Percentiles rank a stretch among this genome's conserved stretches.
phyloP scores from a whole-genome alignment of 2,797 vertebrate species.

The Coregonus ussuriensis region DNA sequence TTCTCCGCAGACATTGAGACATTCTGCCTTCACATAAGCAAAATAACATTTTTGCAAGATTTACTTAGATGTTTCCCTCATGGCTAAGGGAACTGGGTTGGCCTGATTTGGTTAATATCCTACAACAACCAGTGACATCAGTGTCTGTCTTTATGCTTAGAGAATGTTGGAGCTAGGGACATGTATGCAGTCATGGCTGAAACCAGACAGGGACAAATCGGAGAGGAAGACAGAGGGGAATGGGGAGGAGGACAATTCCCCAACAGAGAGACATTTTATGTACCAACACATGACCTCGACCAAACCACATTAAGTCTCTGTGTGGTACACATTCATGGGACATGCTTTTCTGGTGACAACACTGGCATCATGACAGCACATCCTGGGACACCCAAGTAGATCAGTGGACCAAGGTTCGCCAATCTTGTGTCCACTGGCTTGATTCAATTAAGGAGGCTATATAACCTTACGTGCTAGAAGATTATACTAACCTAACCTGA shows the following conservation, averaged over 20 bases:
- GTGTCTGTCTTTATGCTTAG: slow-evolving; percentile 21
- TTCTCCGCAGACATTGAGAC: background rate
- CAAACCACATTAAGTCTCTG: background rate
- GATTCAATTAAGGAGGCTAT: background rate
- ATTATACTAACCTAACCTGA: background rate
- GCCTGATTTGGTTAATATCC: slow-evolving; percentile 10
- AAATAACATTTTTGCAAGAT: background rate
- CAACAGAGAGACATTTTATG: background rate
- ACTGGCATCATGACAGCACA: background rate
- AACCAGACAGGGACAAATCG: background rate
- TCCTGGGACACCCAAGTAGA: slow-evolving; percentile 2
- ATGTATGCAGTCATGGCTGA: background rate
- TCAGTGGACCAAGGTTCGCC: background rate
- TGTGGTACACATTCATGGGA: background rate
- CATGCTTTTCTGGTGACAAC: background rate
- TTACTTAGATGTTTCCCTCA: slow-evolving; percentile 16
- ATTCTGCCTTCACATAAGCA: background rate
- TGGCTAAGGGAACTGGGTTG: slow-evolving; percentile 15
- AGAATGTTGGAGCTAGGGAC: slow-evolving; percentile 6
- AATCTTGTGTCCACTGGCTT: background rate
- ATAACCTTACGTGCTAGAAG: background rate
- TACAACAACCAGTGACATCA: slow-evolving; percentile 26
- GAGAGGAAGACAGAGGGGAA: background rate
- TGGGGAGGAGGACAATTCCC: background rate
- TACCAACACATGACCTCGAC: background rate